phyloP scores from a whole-genome alignment of 2,888 invertebrate genomes.

The Salticus scenicus region DNA sequence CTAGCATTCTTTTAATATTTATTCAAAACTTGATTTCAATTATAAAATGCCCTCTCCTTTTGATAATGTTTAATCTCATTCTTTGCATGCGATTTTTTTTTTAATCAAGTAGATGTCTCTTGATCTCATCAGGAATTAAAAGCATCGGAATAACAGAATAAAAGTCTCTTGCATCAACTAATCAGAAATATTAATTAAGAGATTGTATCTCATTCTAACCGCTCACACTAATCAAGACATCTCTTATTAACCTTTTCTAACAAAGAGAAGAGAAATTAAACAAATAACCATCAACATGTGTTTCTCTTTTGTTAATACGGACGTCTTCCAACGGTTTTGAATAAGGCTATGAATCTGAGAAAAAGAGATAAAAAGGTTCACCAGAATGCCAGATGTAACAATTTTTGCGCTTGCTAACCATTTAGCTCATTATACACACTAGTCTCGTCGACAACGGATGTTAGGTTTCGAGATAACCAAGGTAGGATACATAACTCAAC shows the following conservation, averaged over 20 bases:
- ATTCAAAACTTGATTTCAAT: no score
- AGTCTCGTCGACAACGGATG: constrained; percentile 12
- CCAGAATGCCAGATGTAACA: neutral
- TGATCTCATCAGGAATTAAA: no score
- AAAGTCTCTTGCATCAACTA: neutral
- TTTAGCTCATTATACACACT: neutral
- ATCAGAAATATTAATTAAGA: neutral
- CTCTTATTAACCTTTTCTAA: neutral
- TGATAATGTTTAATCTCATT: no score
- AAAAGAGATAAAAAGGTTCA: neutral
- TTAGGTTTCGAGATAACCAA: constrained; percentile 4
- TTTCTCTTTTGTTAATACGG: neutral
- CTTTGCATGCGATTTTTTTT: no score
- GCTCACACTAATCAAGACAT: constrained; percentile 16
- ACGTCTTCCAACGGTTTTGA: neutral
- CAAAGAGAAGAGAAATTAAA: neutral
- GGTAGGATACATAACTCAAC: constrained; percentile 61
- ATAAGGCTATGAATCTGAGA: neutral
- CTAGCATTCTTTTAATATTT: no score
- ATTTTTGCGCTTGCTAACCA: neutral
- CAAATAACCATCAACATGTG: constrained; percentile 3
- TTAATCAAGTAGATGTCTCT: no score
- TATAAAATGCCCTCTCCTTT: no score
- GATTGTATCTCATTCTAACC: constrained; percentile 1
- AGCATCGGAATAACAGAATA: neutral